These are phyloP conservation scores for Herpailurus yagouaroundi DNA, from an alignment of 2,113 vertebrate genomes.

Conservation along the genomic window DNA sequence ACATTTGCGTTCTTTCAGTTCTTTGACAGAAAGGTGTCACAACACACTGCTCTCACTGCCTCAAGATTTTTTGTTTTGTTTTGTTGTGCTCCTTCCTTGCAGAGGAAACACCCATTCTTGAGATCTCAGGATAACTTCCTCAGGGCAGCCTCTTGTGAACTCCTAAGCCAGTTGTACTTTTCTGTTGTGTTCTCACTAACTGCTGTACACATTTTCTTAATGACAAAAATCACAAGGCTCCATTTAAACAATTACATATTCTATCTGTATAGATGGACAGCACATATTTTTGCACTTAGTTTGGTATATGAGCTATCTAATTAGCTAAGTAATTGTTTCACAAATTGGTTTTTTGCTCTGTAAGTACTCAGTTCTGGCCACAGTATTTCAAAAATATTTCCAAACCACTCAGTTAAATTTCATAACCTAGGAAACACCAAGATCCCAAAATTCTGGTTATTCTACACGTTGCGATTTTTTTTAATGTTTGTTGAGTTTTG, in stretches of 20 bases:
- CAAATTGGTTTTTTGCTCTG: neutral
- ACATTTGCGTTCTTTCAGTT: neutral
- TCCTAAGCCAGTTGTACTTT: neutral
- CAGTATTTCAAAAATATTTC: neutral
- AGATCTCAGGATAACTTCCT: neutral
- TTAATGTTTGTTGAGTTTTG: no score
- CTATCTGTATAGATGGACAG: neutral
- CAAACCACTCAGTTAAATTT: neutral
- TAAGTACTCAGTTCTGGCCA: neutral
- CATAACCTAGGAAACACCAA: neutral
- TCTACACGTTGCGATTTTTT: neutral
- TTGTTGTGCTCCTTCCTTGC: neutral
- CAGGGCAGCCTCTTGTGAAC: neutral
- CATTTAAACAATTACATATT: neutral
- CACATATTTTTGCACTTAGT: neutral
- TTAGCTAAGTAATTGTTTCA: neutral
- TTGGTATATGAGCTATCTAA: neutral
- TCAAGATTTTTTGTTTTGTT: no score
- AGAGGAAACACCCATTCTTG: neutral
- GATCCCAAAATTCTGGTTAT: neutral
- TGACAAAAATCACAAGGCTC: neutral
- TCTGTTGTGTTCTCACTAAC: neutral
- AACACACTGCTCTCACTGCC: neutral
- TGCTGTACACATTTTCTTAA: neutral
- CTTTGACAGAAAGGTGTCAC: neutral